Base-by-base conservation (phyloP, 2,797 vertebrate species). In the Paedocypris micromegethes region DNA sequence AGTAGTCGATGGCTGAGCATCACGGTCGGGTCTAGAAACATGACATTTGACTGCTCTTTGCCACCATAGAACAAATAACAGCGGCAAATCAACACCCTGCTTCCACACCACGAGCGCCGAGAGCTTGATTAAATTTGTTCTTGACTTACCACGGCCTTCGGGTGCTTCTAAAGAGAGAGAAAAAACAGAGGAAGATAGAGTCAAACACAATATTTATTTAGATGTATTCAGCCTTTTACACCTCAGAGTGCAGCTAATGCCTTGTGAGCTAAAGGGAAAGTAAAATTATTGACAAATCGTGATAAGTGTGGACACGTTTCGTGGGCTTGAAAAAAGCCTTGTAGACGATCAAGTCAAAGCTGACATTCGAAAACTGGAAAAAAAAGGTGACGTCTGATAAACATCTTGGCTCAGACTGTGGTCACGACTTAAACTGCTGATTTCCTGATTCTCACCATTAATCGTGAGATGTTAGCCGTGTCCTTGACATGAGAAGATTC, bases 121-220 rank as follows among this genome's bases (percentile, higher is more conserved):
- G 63, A 65, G 61, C 63, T 57, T 75, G 65, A 78, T 78, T 78
- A 75, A 71, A 73, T 71, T 68, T 68, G 60, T 66, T 71, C 60
- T 64, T 78, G 68, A 70, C 57, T 69, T 57, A 66, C 58, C 57
- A 23, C 66, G 9, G 72, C 68, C 64, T 60, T 60, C 68, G 41
- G 23, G 60, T 2, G 63, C 57, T 54, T 66, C 62, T 58, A 51
- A 47, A 61, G 52, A 72, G 68, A 74, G 39, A 42, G 55, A 38
- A 44, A 48, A 38, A 37, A 49, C 59, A 66, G 48, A 66, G 41
- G 49, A 2, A 55, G 50, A 61, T 39, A 59, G 37, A 66, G 6
- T 54, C 42, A 59, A 38, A 47, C 43, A 61, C 50, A 4, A 59
- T 47, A 68, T 61, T 68, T 68, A 70, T 70, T 70, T 55, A 70